Conservation (phyloP, 1,140 invertebrate species). For the Rhopalosiphum padi region DNA sequence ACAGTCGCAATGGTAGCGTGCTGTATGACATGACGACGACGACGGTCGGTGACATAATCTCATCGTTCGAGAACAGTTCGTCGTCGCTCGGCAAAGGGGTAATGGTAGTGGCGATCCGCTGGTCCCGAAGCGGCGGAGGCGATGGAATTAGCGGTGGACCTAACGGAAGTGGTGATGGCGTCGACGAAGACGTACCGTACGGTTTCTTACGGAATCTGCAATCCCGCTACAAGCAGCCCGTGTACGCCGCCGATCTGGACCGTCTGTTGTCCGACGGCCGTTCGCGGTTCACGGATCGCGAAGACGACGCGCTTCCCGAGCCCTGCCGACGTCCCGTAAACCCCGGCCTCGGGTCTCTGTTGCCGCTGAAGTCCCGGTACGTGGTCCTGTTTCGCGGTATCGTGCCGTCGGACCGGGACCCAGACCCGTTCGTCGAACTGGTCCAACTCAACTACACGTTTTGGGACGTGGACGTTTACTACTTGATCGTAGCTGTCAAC, state of each 20-base stretch:
- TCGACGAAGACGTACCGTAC: not conserved
- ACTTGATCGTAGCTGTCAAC: not conserved
- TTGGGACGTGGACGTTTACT: constrained; percentile 29
- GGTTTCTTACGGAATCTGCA: not conserved
- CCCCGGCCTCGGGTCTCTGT: not conserved
- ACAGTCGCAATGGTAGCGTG: not conserved
- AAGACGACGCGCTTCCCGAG: not conserved
- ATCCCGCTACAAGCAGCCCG: not conserved
- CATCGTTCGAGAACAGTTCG: not conserved
- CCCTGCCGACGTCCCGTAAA: not conserved
- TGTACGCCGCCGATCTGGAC: not conserved
- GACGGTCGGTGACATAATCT: not conserved
- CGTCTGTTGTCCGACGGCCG: not conserved
- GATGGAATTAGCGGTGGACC: not conserved
- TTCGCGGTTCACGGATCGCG: not conserved
- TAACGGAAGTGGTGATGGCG: not conserved
- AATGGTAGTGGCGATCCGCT: not conserved
- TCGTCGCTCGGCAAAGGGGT: not conserved
- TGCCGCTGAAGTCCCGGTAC: not conserved
- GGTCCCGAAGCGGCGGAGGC: not conserved
- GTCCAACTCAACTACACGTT: not conserved
- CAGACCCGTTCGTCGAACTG: not conserved
- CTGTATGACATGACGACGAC: not conserved
- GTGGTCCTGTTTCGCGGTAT: not conserved
- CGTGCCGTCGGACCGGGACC: not conserved